Evolutionary conservation across 1,140 invertebrate species (phyloP), one percentile per base, ranked within the genome.

Genomic region (Tetragonula clypearis): DNA sequence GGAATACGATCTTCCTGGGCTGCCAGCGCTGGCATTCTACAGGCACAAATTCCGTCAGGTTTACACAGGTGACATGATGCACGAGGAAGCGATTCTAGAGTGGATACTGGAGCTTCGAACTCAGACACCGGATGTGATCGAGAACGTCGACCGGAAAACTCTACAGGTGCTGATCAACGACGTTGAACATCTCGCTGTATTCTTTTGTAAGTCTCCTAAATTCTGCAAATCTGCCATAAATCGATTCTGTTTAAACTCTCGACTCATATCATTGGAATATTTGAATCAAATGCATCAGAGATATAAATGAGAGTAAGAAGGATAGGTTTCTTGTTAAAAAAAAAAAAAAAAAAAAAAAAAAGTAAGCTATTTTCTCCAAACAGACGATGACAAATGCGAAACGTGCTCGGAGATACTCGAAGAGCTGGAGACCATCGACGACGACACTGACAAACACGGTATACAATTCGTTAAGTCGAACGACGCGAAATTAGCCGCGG

Each of bases 391-490:
- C 90, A 97, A 97, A 90, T 98, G 97, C 92, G 96, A 97, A 83
- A 96, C 97, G 17, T 99, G 98, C 92, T 96, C 97, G 75, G 97
- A 97, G 87, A 97, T 99, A 86, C 94, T 99, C 30, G 97, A 98
- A 90, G 98, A 99, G 91, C 94, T 99, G 84, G 98, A 99, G 95
- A 98, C 98, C 62, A 99, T 99, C 91, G 98, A 99, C 92, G 98
- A 99, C 94, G 98, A 99, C 88, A 98, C 98, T 15, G 98, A 99
- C 92, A 97, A 98, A 91, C 97, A 98, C 90, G 98, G 98, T 83
- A 98, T 98, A 90, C 98, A 99, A 94, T 98, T 99, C 94, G 98
- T 99, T 14, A 99, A 99, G 93, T 98, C 98, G 1, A 98, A 98
- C 92, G 98, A 99, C 95, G 96, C 97, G 35, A 98, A 98, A 94